Base-by-base conservation (phyloP, 1,140 invertebrate genomes). In the Melipona quadrifasciata region DNA sequence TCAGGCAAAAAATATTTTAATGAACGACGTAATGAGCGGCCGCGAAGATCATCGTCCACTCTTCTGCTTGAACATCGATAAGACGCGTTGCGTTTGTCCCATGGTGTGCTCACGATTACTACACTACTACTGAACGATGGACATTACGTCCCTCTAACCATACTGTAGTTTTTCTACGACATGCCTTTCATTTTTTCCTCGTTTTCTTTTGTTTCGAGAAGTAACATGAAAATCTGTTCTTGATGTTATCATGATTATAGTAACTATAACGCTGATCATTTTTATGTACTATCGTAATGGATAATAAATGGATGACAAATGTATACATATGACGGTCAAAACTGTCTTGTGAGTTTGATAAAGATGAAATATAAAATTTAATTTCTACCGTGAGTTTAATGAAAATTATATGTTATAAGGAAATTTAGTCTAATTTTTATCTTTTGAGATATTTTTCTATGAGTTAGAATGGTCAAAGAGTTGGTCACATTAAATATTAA, bases 11-110 rank as follows among this genome's bases (percentile, higher is more conserved):
- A 58, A 57, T 64, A 12, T 76, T 76, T 68, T 76, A 82, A 82
- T 67, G 73, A 82, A 67, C 70, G 47, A 47, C 17, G 47, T 82
- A 82, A 82, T 67, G 80, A 65, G 68, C 79, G 39, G 16, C 79
- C n/a, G n/a, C 34, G 57, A 34, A 39, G 71, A 81, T 81, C 65
- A 74, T 74, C 71, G 14, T 74, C 71, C 78, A 14, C 53, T 80
- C 47, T 6, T 39, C 27, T 1, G 27, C 39, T 3, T 10, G 67
- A 73, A 65, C 71, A 82, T 82, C 71, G 80, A 82, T 74, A 82
- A 74, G 24, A 27, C 58, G 27, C 19, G 58, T 31, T 31, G 27
- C 17, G 71, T 65, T 65, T 55, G 68, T 72, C 34, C 53, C 16
- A 27, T 24, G 27, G n/a, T 17, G 39, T n/a, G 61, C 19, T 39